Evolutionary conservation across 2,888 invertebrate genomes (phyloP), one percentile per base, ranked within the genome.

Genomic region (Mylabris sibirica): DNA sequence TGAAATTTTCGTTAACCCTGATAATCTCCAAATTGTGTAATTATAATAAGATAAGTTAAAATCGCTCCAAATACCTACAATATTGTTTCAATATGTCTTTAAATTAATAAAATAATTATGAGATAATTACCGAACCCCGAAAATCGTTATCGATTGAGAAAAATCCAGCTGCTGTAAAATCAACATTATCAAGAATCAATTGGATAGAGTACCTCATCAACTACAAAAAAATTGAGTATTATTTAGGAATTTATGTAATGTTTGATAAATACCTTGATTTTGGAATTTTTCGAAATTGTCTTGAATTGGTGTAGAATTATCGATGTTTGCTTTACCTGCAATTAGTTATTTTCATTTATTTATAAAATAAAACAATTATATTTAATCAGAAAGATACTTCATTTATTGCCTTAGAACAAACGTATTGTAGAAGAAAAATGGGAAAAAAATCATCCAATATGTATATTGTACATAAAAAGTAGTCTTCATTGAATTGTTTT

Each of bases 81-180:
- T 38, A 38, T 12, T 8, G 38, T 38, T 8, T 30, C 5, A 30
- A 14, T n/a, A 38, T 8, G 11, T 38, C 4, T 38, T 12, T 38
- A 12, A 14, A 38, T 38, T 38, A 12, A 3, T 14, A 14, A 9
- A 12, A 38, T 38, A n/a, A n/a, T n/a, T n/a, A 6, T 44, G 6
- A n/a, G 17, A 14, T 44, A n/a, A 44, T 63, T 26, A 63, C 63
- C 49, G 63, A 44, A 12, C 6, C 17, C n/a, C 44, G 5, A 20
- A 63, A 17, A 22, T 17, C 41, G 41, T 63, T 17, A 44, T 63
- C 49, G 22, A 63, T 63, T 17, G 63, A 24, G 24, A 63, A 44
- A 3, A 44, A 63, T 44, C 20, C 41, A 35, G 20, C 11, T 8
- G 63, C 63, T 9, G 63, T 41, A 44, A 63, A 44, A 22, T 20